phyloP scores from a whole-genome alignment of 2,888 invertebrate species.

The Diploptera punctata region DNA sequence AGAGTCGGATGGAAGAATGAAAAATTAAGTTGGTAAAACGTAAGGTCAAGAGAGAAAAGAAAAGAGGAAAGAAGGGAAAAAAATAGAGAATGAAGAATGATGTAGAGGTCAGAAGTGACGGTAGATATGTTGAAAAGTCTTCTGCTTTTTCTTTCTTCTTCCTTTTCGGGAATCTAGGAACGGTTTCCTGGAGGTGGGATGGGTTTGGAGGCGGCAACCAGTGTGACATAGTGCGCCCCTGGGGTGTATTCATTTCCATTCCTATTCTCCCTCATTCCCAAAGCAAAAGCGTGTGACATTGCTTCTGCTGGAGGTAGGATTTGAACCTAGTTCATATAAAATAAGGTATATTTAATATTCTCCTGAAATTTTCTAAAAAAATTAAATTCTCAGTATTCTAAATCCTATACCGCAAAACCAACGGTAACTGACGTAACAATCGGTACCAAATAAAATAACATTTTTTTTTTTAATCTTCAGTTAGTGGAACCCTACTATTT shows the following conservation, averaged over 20 bases:
- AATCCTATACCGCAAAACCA: no score
- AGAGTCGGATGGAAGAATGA: constrained; percentile 29
- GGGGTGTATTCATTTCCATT: constrained; percentile 35
- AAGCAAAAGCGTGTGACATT: constrained; percentile 8
- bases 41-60: constrained; percentile 19
- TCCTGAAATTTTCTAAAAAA: no score
- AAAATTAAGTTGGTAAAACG: constrained; percentile 35
- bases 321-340: constrained; percentile 32
- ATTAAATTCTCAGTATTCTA: no score
- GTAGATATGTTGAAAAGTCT: constrained; percentile 31
- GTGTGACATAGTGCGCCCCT: constrained; percentile 38
- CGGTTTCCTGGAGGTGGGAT: not conserved
- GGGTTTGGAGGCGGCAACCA: constrained; percentile 13
- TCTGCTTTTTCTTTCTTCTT: not conserved
- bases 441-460: no score
- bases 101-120: constrained; percentile 35
- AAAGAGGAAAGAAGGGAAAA: constrained; percentile 2
- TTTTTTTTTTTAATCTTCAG: no score
- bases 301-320: constrained; percentile 7
- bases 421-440: no score
- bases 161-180: not conserved
- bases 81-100: constrained; percentile 30
- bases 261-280: constrained; percentile 23
- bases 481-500: no score
- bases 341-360: no score